Evolutionary conservation across 2,797 vertebrate species (phyloP).

Genomic region (Huso huso): DNA sequence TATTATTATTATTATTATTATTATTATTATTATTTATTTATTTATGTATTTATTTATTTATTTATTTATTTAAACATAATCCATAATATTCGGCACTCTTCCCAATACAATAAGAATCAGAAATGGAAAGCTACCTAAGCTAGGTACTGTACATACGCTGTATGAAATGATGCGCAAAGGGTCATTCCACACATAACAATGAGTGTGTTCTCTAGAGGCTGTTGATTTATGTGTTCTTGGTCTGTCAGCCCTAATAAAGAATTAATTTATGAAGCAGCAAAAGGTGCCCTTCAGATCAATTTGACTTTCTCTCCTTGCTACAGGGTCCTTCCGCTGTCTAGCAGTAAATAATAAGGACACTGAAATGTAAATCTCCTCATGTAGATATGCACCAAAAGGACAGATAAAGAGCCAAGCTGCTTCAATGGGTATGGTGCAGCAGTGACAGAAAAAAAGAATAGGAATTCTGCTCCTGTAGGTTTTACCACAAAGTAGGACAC

Average conservation of each 20-base stretch:
- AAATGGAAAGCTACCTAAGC: too few relatives aligned
- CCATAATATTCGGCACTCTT: too few relatives aligned
- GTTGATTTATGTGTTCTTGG: constrained; percentile 52
- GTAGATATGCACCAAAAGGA: not conserved
- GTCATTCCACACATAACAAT: not conserved
- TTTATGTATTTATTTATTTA: too few relatives aligned
- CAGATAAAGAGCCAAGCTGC: not conserved
- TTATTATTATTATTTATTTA: too few relatives aligned
- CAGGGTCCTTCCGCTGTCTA: not conserved
- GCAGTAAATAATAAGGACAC: not conserved
- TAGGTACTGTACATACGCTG: too few relatives aligned
- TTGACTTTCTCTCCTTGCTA: constrained; percentile 33
- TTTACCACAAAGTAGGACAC: constrained; percentile 56
- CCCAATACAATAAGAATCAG: too few relatives aligned
- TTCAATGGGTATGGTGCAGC: not conserved
- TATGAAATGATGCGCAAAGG: not conserved
- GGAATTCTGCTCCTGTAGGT: constrained; percentile 14
- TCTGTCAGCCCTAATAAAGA: constrained; percentile 51
- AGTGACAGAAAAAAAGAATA: not conserved
- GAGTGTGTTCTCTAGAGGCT: constrained; percentile 43
- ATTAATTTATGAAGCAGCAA: constrained; percentile 41
- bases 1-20: too few relatives aligned
- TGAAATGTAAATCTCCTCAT: not conserved
- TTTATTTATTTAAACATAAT: too few relatives aligned
- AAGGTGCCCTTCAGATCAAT: constrained; percentile 24